Evolutionary conservation across 2,888 invertebrate genomes (phyloP).

Genomic region (Chymomyza procnemis): DNA sequence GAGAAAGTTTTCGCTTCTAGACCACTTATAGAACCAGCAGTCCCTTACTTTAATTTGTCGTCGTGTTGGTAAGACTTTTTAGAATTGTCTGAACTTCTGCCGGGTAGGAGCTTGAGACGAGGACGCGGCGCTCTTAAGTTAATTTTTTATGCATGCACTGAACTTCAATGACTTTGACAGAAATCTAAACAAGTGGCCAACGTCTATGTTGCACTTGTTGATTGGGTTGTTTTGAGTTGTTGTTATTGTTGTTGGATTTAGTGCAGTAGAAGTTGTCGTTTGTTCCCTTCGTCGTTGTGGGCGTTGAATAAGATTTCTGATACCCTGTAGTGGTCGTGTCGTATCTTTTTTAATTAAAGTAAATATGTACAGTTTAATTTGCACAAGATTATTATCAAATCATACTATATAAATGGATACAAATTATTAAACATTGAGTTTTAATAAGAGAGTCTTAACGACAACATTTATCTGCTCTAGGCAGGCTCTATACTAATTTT

Average conservation of each 20-base stretch:
- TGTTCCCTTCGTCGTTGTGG: not conserved
- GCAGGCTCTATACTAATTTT: too few species aligned
- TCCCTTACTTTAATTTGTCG: slow-evolving; percentile 43
- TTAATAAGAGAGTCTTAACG: too few species aligned
- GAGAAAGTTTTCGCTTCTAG: not conserved
- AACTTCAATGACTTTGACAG: slow-evolving; percentile 66
- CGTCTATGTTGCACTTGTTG: slow-evolving; percentile 4
- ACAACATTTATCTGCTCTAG: too few species aligned
- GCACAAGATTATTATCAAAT: too few species aligned
- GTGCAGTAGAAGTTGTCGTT: slow-evolving; percentile 6
- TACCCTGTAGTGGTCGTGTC: too few species aligned
- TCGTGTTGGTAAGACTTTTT: slow-evolving; percentile 32
- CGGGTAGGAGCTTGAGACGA: not conserved
- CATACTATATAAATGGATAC: too few species aligned
- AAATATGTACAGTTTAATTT: too few species aligned
- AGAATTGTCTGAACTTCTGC: not conserved
- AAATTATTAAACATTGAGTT: too few species aligned
- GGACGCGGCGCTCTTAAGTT: slow-evolving; percentile 38
- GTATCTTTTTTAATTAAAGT: too few species aligned
- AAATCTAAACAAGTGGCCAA: slow-evolving; percentile 44
- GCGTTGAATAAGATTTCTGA: not conserved
- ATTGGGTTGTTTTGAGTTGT: slow-evolving; percentile 14
- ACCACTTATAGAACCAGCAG: not conserved
- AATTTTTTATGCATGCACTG: slow-evolving; percentile 67
- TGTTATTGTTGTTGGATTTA: not conserved